Base-by-base conservation (phyloP, 1,140 invertebrate genomes). In the Ceratina japonica region DNA sequence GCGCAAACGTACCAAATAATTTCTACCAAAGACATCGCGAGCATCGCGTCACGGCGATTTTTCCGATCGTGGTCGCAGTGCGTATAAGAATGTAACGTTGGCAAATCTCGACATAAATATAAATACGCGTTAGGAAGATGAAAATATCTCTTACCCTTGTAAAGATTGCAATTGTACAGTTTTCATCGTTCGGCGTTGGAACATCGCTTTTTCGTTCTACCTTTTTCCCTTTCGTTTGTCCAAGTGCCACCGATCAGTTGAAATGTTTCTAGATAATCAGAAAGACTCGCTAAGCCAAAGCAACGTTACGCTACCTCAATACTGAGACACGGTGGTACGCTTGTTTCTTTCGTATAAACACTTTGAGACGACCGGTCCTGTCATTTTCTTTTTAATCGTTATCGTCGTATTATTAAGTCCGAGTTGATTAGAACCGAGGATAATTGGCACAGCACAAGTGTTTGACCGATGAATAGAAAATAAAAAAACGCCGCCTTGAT, bases 21-120 rank as follows among this genome's bases (percentile, higher is more conserved):
- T 81, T 88, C 77, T 86, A 82, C 86, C 85, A 88, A 88, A 88
- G 84, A 88, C n/a, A 74, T 72, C 68, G 61, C 71, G 54, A 49
- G 65, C 63, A 18, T 27, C 49, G 22, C 37, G 37, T 44, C 59
- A 65, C 63, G 65, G 74, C 83, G 54, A 70, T 83, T 81, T 73
- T 22, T 52, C 71, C 61, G 56, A 64, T 81, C 54, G 37, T 64
- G 75, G 4, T 61, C 44, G 66, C 54, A 56, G 0, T 44, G 49
- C 56, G 18, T 68, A 27, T 58, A 56, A 51, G 44, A 72, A 59
- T 56, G 16, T 62, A 73, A 68, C 27, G 37, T 77, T 70, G 59
- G 22, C 69, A 44, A 44, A 44, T 64, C 63, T 69, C 49, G 10
- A 66, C 22, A 75, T 62, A 37, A 44, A 44, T 56, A 44, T 51